These are phyloP conservation scores for Cinclus cinclus DNA, from an alignment of 2,113 vertebrate species.

Conservation along the genomic window DNA sequence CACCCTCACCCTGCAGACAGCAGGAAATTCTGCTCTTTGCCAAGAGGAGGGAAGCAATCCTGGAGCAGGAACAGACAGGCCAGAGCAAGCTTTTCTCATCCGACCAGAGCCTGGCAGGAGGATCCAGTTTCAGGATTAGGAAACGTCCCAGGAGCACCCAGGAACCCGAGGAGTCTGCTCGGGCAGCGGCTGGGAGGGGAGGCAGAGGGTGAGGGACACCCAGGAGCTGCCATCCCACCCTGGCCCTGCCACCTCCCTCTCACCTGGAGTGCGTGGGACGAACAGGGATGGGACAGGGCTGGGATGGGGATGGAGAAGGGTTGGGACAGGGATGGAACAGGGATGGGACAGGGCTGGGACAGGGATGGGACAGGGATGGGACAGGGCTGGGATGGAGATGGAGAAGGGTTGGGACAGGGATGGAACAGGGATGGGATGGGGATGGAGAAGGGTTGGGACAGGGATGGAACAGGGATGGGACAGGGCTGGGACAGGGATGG, in stretches of 20 bases:
- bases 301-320: too few relatives aligned
- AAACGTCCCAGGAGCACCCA: background rate
- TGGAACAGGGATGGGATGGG: rapidly evolving
- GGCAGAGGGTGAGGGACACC: background rate
- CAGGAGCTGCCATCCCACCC: background rate
- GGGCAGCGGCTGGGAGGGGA: background rate
- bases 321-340: rapidly evolving
- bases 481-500: rapidly evolving
- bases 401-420: rapidly evolving
- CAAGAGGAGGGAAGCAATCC: background rate
- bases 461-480: rapidly evolving
- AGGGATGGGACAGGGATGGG: rapidly evolving
- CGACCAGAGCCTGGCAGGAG: background rate
- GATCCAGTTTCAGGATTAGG: conserved; percentile 31
- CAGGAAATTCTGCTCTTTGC: background rate
- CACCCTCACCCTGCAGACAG: background rate
- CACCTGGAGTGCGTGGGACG: rapidly evolving
- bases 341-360: rapidly evolving
- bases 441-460: too few relatives aligned
- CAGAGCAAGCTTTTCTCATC: conserved; percentile 25
- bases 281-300: rapidly evolving
- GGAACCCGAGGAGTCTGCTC: background rate
- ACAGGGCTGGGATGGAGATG: rapidly evolving
- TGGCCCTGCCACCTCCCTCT: rapidly evolving
- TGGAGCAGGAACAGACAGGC: conserved; percentile 44